Evolutionary conservation across 2,113 vertebrate genomes (phyloP).

Genomic region (Speoplatyrhinus poulsoni): DNA sequence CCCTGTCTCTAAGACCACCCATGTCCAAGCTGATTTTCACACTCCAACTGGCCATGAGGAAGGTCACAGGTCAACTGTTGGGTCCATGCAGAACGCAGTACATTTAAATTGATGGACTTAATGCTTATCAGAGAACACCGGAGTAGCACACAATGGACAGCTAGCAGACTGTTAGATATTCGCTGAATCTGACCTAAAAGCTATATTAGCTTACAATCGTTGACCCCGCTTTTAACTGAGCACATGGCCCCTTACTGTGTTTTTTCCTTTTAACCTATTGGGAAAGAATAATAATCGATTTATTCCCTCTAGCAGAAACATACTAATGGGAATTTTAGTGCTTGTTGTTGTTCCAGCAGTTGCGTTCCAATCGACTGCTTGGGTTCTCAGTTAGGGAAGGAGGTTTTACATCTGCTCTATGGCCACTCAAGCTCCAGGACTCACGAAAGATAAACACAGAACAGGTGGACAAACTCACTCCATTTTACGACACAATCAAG

Average conservation of each 20-base stretch:
- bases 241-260: no score
- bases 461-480: conserved; percentile 36
- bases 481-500: conserved; percentile 4
- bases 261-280: no score
- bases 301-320: background rate
- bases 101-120: no score
- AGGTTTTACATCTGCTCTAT: conserved; percentile 14
- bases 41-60: background rate
- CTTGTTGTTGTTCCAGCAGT: background rate
- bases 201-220: no score
- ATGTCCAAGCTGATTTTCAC: conserved; percentile 21
- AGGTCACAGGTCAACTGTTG: conserved; percentile 33
- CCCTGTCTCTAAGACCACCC: conserved; percentile 46
- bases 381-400: background rate
- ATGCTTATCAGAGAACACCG: no score
- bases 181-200: no score
- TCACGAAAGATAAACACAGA: conserved; percentile 26
- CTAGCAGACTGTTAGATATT: no score
- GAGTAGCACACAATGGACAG: no score
- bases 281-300: background rate
- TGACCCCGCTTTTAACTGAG: no score
- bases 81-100: background rate
- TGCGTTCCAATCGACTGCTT: background rate
- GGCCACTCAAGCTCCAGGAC: background rate
- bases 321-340: background rate